Evolutionary conservation across 2,888 invertebrate species (phyloP).

Genomic region (Agrotis clavis): DNA sequence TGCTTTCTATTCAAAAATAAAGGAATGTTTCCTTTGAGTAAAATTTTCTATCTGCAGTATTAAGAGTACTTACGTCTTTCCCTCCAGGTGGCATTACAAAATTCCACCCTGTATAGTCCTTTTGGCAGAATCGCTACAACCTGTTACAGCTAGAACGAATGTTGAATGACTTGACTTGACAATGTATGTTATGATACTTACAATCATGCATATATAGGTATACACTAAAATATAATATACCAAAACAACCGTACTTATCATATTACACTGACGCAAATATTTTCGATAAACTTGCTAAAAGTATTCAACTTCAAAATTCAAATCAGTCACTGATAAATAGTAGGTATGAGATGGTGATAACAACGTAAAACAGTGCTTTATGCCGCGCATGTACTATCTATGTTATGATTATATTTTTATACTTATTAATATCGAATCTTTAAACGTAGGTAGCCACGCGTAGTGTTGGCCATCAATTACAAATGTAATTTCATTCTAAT

Average conservation of each 20-base stretch:
- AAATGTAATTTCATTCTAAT: not conserved
- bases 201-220: no score
- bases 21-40: no score
- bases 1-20: no score
- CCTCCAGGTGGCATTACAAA: no score
- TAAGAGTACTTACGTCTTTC: no score
- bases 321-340: constrained; percentile 60
- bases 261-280: constrained; percentile 56
- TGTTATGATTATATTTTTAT: constrained; percentile 3
- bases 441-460: not conserved
- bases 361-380: constrained; percentile 37
- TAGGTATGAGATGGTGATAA: constrained; percentile 58
- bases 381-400: constrained; percentile 12
- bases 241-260: constrained; percentile 42
- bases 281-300: constrained; percentile 56
- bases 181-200: no score
- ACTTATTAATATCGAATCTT: not conserved
- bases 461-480: no score
- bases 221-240: constrained; percentile 4
- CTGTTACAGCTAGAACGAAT: no score
- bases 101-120: no score
- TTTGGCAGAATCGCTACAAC: no score
- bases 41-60: no score
- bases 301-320: constrained; percentile 53
- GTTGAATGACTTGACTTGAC: no score